Percentiles rank a stretch among this genome's conserved stretches.
phyloP scores from a whole-genome alignment of 2,797 vertebrate genomes.

The Lates japonicus region DNA sequence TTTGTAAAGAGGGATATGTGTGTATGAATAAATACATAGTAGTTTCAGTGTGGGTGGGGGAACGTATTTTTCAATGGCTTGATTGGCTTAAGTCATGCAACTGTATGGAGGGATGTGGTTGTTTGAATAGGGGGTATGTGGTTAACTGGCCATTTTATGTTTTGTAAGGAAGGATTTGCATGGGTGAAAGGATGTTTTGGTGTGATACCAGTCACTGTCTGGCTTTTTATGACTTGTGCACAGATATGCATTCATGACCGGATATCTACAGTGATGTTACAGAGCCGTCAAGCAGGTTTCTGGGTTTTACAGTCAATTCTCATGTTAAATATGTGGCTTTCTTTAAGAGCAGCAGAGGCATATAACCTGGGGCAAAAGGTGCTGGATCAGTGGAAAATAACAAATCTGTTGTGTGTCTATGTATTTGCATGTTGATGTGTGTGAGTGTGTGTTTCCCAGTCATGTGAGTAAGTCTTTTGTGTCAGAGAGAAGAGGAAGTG shows the following conservation, averaged over 20 bases:
- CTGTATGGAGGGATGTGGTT: conserved; percentile 19
- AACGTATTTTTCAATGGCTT: conserved; percentile 1
- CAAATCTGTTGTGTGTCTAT: conserved; percentile 10
- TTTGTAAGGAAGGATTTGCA: conserved; percentile 25
- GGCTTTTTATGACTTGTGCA: conserved; percentile 25
- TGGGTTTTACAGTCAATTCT: conserved; percentile 29
- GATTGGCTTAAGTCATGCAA: conserved; percentile 9
- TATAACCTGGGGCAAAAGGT: not conserved
- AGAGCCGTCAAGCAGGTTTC: not conserved
- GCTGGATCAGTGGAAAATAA: conserved; percentile 46
- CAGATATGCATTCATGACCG: conserved; percentile 1
- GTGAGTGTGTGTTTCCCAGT: conserved; percentile 1
- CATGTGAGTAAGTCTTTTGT: conserved; percentile 41
- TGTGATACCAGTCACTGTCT: conserved; percentile 30
- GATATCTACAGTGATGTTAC: conserved; percentile 30
- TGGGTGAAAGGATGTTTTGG: conserved; percentile 23
- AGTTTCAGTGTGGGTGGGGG: not conserved
- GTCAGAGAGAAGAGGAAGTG: conserved; percentile 57
- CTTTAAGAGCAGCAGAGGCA: conserved; percentile 18
- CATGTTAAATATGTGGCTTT: conserved; percentile 9
- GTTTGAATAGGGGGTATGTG: not conserved
- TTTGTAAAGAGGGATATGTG: conserved; percentile 17
- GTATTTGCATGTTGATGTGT: conserved; percentile 1
- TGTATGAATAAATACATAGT: conserved; percentile 24
- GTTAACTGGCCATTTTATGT: conserved; percentile 36